A percentile compares a stretch with the other conserved stretches of the same genome.
Conservation (phyloP, 2,888 invertebrate species). For the Coremacera marginata region DNA sequence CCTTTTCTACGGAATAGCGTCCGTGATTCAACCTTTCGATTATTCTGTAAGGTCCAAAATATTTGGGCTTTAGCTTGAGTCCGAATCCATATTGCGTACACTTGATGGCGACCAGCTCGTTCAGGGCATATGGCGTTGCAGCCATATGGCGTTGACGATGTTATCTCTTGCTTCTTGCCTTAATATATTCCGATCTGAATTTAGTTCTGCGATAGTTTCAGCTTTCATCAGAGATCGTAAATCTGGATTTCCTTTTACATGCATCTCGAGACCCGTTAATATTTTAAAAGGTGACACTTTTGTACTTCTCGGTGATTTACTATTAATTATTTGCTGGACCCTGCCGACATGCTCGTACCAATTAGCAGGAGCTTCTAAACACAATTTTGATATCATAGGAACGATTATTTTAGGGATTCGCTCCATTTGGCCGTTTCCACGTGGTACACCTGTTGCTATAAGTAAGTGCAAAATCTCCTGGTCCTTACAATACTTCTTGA, state of each 20-base stretch:
- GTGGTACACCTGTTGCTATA: too few relatives aligned
- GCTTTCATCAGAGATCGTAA: constrained; percentile 7
- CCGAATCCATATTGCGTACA: constrained; percentile 39
- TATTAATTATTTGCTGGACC: constrained; percentile 46
- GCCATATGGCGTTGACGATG: constrained; percentile 6
- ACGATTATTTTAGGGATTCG: too few relatives aligned
- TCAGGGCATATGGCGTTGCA: constrained; percentile 1
- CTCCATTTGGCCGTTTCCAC: too few relatives aligned
- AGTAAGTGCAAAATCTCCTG: too few relatives aligned
- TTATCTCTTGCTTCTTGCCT: constrained; percentile 23
- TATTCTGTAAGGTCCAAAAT: constrained; percentile 38
- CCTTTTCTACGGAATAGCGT: constrained; percentile 38
- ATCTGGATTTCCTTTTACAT: neutral
- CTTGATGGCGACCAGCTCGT: constrained; percentile 43
- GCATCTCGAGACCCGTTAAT: constrained; percentile 35
- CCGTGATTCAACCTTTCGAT: too few relatives aligned
- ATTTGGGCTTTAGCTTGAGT: constrained; percentile 39
- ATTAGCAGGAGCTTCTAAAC: constrained; percentile 1
- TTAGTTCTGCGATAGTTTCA: neutral
- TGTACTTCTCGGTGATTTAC: constrained; percentile 49
- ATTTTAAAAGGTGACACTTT: constrained; percentile 38
- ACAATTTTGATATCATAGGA: too few relatives aligned
- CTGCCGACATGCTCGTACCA: constrained; percentile 35
- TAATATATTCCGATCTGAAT: neutral
- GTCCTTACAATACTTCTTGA: too few relatives aligned